Evolutionary conservation across 2,888 invertebrate genomes (phyloP), one percentile per base, ranked within the genome.

Genomic region (Leucophenga maculata): DNA sequence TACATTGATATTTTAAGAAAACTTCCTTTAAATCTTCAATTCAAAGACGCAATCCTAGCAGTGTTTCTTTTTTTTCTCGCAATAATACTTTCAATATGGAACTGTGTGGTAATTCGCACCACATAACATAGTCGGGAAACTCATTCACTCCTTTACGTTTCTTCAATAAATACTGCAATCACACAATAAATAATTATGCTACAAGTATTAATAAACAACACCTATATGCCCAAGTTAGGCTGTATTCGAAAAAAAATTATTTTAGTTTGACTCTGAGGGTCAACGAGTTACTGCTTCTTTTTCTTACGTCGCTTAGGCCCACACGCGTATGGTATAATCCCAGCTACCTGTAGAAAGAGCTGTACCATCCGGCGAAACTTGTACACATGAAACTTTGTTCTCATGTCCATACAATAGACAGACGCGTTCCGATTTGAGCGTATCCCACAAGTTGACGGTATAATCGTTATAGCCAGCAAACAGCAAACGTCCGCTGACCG

Each of bases 391-490:
- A 55, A 98, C 97, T 84, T 98, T 92, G 90, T 98, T 98, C 90
- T 98, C 98, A 90, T 98, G 98, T 1, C 97, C 98, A 88, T 97
- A 97, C 70, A 98, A 90, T 78, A 97, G 92, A 85, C 95, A 94
- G 64, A 97, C 94, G 74, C 98, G 92, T 81, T 93, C 93, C 78
- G 96, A 97, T 87, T 99, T 99, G 75, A 99, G 90, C 48, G 97
- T 97, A 90, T 99, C 99, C 99, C 99, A 99, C 46, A 98, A 95
- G 89, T 98, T 97, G 67, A 99, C 97, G 46, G 98, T 98, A 89
- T 99, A 98, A 90, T 99, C 99, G 88, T 97, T 97, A 90, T 99
- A 99, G 70, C 98, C 99, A 79, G 98, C 98, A 90, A 99, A 99
- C 80, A 99, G 90, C 75, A 99, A 90, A 18, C 99, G 94, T 22